Evolutionary conservation across 2,113 vertebrate genomes (phyloP), one percentile per base, ranked within the genome.

Genomic region (Larimichthys crocea): DNA sequence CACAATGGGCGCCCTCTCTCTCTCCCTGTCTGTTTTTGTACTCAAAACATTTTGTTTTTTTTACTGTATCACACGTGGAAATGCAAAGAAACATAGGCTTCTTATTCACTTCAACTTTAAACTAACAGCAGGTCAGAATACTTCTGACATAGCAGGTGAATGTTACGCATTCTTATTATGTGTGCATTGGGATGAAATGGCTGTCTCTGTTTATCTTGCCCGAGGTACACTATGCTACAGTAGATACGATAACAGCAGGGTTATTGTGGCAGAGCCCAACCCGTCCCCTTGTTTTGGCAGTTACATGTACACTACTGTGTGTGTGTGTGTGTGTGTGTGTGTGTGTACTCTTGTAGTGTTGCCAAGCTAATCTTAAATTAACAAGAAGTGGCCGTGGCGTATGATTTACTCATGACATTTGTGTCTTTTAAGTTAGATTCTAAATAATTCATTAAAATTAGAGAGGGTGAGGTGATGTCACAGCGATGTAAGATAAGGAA

Each of bases 1-100:
- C 80, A 92, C 90, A 92, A 90, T 89, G 78, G 85, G 76, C 81
- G 76, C 86, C 85, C 86, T 90, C 82, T 92, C 84, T 92, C 84
- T 83, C 82, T 91, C 84, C 62, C 71, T 26, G 72, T 77, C 57
- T 61, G 86, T 74, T 75, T 84, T 85, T 84, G 68, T 85, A 64
- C 77, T 87, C 49, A 57, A 84, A 79, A 69, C 76, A n/a, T 74
- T 40, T 67, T 75, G 24, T 85, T 91, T 85, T 84, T 84, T 91
- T 85, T 59, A 74, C 49, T 57, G 26, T 57, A 74, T 46, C 49
- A n/a, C 49, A n/a, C 62, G 66, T 20, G 19, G 42, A 55, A 67
- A 71, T 65, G 57, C 29, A 65, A 77, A 80, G 16, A 82, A 80
- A 70, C 63, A 46, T 26, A 6, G 10, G 48, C 44, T 70, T 76